Percentiles rank a stretch among this genome's conserved stretches.
These are phyloP conservation scores for Metridium senile DNA, from an alignment of 92 coral and sea anemone species.

Conservation along the genomic window DNA sequence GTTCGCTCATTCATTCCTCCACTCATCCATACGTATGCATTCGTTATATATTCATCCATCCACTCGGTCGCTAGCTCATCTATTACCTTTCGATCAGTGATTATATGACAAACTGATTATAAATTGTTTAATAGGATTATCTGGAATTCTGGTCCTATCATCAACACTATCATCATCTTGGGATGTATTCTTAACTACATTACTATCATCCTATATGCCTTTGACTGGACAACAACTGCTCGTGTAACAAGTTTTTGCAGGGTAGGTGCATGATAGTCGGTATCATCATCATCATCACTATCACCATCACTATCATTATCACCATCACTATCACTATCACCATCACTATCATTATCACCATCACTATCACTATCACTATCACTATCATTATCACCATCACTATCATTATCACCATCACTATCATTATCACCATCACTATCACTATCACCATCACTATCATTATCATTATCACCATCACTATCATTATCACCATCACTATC, in stretches of 20 bases:
- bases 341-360: neutral
- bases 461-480: too few species aligned
- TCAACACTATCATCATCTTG: conserved; percentile 75
- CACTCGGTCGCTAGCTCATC: neutral
- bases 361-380: too few species aligned
- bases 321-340: neutral
- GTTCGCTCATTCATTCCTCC: too few species aligned
- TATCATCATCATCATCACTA: neutral
- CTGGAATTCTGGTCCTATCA: conserved; percentile 74
- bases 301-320: neutral
- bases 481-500: too few species aligned
- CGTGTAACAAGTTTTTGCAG: conserved; percentile 62
- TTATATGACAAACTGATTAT: too few species aligned
- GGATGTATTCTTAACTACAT: conserved; percentile 91
- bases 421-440: too few species aligned
- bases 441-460: too few species aligned
- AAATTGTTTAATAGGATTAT: too few species aligned
- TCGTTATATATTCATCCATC: neutral
- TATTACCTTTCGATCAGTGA: too few species aligned
- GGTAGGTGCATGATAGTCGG: too few species aligned
- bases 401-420: too few species aligned
- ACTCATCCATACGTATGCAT: neutral
- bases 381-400: too few species aligned
- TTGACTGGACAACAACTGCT: conserved; percentile 75
- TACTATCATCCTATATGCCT: conserved; percentile 85